phyloP scores from a whole-genome alignment of 1,140 invertebrate genomes.

The Tachypleus tridentatus region DNA sequence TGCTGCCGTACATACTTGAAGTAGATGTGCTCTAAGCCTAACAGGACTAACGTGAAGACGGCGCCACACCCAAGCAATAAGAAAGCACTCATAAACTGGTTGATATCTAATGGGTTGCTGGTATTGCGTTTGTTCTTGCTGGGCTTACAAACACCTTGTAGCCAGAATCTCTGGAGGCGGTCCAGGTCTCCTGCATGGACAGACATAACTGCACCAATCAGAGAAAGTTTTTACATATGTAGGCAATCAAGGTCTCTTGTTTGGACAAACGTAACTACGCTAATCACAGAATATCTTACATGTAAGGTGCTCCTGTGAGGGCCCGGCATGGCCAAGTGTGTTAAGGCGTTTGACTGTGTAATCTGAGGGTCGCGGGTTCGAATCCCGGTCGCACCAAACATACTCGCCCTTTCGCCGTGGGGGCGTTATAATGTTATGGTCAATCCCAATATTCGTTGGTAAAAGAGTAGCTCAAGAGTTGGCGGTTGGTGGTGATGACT shows the following conservation, averaged over 20 bases:
- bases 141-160: slow-evolving; percentile 91
- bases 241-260: not conserved
- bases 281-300: not conserved
- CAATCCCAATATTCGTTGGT: too few species aligned
- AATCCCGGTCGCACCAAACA: too few species aligned
- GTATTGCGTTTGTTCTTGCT: slow-evolving; percentile 65
- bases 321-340: too few species aligned
- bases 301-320: not conserved
- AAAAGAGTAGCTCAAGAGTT: too few species aligned
- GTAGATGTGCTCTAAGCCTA: slow-evolving; percentile 82
- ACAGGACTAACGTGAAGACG: slow-evolving; percentile 65
- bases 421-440: too few species aligned
- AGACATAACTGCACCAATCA: not conserved
- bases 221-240: not conserved
- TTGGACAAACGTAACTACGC: not conserved
- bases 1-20: slow-evolving; percentile 77
- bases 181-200: slow-evolving; percentile 66
- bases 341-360: too few species aligned
- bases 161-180: slow-evolving; percentile 86
- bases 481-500: too few species aligned
- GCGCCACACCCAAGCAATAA: slow-evolving; percentile 88
- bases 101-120: slow-evolving; percentile 76
- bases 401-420: too few species aligned
- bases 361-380: too few species aligned
- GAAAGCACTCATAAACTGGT: slow-evolving; percentile 96